Base-by-base conservation (phyloP, 1,140 invertebrate species). In the Heliothis virescens region DNA sequence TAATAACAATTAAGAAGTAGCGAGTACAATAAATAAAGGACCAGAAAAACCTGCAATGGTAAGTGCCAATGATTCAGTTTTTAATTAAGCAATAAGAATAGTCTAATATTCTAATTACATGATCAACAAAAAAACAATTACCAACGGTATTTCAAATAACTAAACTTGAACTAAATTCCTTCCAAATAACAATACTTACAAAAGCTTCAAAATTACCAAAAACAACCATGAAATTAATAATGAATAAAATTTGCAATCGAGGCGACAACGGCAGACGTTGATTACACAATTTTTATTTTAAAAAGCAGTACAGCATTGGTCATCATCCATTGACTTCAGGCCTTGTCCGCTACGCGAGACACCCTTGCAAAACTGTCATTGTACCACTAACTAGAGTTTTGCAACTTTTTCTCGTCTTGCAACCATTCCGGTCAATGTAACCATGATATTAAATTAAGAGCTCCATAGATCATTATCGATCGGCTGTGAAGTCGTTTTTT, bases 281-380 rank as follows among this genome's bases (percentile, higher is more conserved):
- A 75, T 62, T 62, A 52, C 53, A 76, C 67, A 79, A 72, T 18
- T 62, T 55, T 10, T 52, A 5, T 50, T 11, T 41, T 34, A 67
- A 55, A 77, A 57, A 67, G 65, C 47, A 74, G 13, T 13, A 11
- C 65, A 55, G n/a, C 76, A 57, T 55, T 77, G 53, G 26, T 34
- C 18, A 48, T 57, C 63, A 21, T 78, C 50, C 75, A 78, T 78
- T 57, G 47, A 26, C 29, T 50, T n/a, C 16, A 47, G 50, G 47
- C 62, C 50, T 78, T 78, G 60, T 47, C 41, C 52, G n/a, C 18
- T 47, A 16, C 1, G 63, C 7, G 16, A 52, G 34, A 0, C 52
- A 21, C 48, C 75, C 62, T 78, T 78, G 60, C 75, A 78, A 78
- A 78, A 78, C 62, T 57, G 50, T 47, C 52, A 67, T 41, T 76